A percentile compares a stretch with the other conserved stretches of the same genome.
These are phyloP conservation scores for Cottus gobio DNA, from an alignment of 2,113 vertebrate genomes.

Conservation along the genomic window DNA sequence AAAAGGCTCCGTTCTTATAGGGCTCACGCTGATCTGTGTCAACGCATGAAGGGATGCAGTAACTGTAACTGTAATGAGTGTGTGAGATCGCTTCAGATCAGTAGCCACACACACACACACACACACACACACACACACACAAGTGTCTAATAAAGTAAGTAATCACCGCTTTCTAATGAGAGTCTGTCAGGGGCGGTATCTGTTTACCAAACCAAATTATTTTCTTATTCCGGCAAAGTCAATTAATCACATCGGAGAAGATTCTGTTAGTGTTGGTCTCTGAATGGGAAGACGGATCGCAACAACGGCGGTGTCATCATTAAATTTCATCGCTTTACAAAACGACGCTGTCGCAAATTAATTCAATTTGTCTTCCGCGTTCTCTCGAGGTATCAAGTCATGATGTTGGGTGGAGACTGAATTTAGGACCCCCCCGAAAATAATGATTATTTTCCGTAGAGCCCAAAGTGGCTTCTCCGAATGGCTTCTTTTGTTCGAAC, in stretches of 20 bases:
- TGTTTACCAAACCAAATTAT: slow-evolving; percentile 67
- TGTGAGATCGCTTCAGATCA: slow-evolving; percentile 29
- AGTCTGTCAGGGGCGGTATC: slow-evolving; percentile 58
- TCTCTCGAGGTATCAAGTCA: not conserved
- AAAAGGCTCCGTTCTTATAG: slow-evolving; percentile 34
- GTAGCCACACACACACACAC: too few relatives aligned
- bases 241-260: slow-evolving; percentile 61
- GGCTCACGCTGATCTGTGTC: slow-evolving; percentile 43
- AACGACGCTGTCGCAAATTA: slow-evolving; percentile 37
- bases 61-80: slow-evolving; percentile 26
- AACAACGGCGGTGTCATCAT: slow-evolving; percentile 25
- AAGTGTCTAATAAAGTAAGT: slow-evolving; percentile 57
- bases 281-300: slow-evolving; percentile 41
- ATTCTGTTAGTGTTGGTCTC: slow-evolving; percentile 50
- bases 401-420: slow-evolving; percentile 2
- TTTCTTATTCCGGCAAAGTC: slow-evolving; percentile 59
- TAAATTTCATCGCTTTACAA: slow-evolving; percentile 47
- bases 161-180: slow-evolving; percentile 66
- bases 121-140: not conserved
- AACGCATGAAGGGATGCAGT: slow-evolving; percentile 23
- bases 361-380: slow-evolving; percentile 41
- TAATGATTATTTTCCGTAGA: slow-evolving; percentile 3
- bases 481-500: not conserved
- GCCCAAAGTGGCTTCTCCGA: not conserved
- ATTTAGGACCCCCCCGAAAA: not conserved